Evolutionary conservation across 2,888 invertebrate genomes (phyloP), one percentile per base, ranked within the genome.

Genomic region (Epinotia demarniana): DNA sequence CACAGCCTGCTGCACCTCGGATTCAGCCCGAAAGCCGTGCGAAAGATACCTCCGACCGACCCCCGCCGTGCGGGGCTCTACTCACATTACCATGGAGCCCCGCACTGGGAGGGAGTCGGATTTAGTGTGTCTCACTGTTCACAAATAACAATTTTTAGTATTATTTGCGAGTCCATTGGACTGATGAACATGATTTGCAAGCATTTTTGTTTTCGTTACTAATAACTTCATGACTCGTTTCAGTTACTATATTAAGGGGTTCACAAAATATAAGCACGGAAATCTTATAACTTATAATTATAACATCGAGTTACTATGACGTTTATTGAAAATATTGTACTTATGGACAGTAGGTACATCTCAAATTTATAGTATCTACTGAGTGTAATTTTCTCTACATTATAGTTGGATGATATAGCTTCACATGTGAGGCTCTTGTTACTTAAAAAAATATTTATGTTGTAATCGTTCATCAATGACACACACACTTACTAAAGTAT

Each of bases 1-100:
- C 93, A 92, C 91, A 92, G 91, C 88, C 82, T 90, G 58, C 90
- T 90, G 76, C 84, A 87, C 77, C 81, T 90, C 85, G 90, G 91
- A 89, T 86, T 90, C 72, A 84, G 78, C 19, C 77, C 49, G 11
- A 66, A 66, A 67, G 79, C 82, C 71, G 82, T 86, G 82, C 84
- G 75, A 57, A n/a, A 55, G 13, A 69, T 69, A 27, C 61, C 58
- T 27, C 57, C 18, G 13, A 27, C 11, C 12, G 27, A 39, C 33
- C 39, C 39, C 57, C 43, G 68, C 46, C 19, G n/a, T 39, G 58
- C 68, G 68, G 68, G 19, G 43, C 57, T 19, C 57, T 8, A 16
- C 39, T 58, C 9, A 9, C 18, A 12, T 13, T 39, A 16, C 53
- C 8, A 3, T 13, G 39, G 39, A 11, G 68, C 58, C 57, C 67